These are phyloP conservation scores for Hoplostethus atlanticus DNA, from an alignment of 2,797 vertebrate species.

Conservation along the genomic window DNA sequence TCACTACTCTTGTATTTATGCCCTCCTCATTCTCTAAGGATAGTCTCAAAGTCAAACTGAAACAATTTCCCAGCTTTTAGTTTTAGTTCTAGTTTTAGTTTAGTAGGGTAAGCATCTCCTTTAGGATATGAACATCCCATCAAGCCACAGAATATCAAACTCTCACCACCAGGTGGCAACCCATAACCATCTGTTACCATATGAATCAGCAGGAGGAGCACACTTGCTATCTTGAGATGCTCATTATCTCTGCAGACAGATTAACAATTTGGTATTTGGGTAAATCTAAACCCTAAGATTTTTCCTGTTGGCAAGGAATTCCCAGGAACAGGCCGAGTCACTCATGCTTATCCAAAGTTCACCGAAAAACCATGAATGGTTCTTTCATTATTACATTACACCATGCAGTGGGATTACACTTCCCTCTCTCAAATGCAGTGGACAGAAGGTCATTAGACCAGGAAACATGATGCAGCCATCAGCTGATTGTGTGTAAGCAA, in stretches of 20 bases:
- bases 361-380: slow-evolving; percentile 28
- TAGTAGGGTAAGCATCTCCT: too few relatives aligned
- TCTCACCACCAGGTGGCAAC: slow-evolving; percentile 63
- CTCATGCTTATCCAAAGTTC: background rate
- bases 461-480: slow-evolving; percentile 73
- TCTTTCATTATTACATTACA: slow-evolving; percentile 37
- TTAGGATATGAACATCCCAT: too few relatives aligned
- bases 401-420: slow-evolving; percentile 9
- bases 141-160: background rate
- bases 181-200: background rate
- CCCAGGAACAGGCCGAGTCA: slow-evolving; percentile 6
- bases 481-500: slow-evolving; percentile 77
- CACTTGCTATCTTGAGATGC: background rate
- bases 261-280: slow-evolving; percentile 59
- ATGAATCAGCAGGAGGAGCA: background rate
- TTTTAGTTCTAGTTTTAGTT: too few relatives aligned
- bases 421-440: background rate
- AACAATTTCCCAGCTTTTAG: too few relatives aligned
- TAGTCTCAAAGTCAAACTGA: too few relatives aligned
- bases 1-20: too few relatives aligned
- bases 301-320: slow-evolving; percentile 28
- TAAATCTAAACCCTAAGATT: slow-evolving; percentile 47
- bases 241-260: slow-evolving; percentile 41
- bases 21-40: too few relatives aligned
- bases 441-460: slow-evolving; percentile 53